phyloP scores from a whole-genome alignment of 2,888 invertebrate genomes.

The Cataglyphis albicans region DNA sequence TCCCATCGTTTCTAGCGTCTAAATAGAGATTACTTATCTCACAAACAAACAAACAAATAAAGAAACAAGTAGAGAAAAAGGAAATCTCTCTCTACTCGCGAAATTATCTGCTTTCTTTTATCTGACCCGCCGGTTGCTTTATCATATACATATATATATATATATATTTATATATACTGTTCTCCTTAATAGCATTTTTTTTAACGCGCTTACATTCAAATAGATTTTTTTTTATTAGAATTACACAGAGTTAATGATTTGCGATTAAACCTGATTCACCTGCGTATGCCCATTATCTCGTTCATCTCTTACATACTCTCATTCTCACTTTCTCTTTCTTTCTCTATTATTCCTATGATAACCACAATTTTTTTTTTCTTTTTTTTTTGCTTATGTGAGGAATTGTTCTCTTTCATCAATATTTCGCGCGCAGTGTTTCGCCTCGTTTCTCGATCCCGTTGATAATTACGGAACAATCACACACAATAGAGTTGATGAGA shows the following conservation, averaged over 20 bases:
- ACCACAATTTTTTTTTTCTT: conserved; percentile 53
- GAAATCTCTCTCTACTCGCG: conserved; percentile 62
- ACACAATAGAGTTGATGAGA: neutral
- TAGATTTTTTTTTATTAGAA: conserved; percentile 82
- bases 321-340: conserved; percentile 46
- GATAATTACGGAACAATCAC: conserved; percentile 20
- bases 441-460: conserved; percentile 38
- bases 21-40: conserved; percentile 69
- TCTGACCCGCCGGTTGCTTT: conserved; percentile 67
- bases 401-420: conserved; percentile 77
- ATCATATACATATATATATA: conserved; percentile 65
- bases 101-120: conserved; percentile 59
- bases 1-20: conserved; percentile 61
- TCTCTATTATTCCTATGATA: conserved; percentile 60
- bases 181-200: conserved; percentile 80
- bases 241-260: conserved; percentile 81
- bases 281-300: conserved; percentile 69
- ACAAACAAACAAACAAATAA: conserved; percentile 61
- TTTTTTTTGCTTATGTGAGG: conserved; percentile 75
- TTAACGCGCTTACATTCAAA: conserved; percentile 84
- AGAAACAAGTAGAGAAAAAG: conserved; percentile 48
- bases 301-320: conserved; percentile 52
- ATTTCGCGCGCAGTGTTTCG: conserved; percentile 60
- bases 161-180: conserved; percentile 73
- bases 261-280: conserved; percentile 68